Evolutionary conservation across 2,113 vertebrate genomes (phyloP), one percentile per base, ranked within the genome.

Genomic region (Cyphomyrus plagiostoma): DNA sequence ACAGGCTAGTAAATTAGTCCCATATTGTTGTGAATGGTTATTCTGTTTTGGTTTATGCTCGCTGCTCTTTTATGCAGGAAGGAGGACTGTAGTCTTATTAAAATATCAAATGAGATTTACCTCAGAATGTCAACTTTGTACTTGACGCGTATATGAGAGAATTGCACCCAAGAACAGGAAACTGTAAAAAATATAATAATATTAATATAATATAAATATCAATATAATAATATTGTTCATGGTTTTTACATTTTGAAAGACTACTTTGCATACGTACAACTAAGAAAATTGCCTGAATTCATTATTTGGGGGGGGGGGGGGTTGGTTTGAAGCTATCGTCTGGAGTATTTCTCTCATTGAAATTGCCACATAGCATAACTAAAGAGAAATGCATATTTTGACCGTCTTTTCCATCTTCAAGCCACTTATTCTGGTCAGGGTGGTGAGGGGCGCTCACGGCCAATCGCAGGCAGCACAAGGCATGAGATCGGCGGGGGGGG

Each of bases 301-400:
- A 87, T 89, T 87, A 46, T 89, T 85, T 3, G 15, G 21, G 39
- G 77, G 35, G 15, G 10, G 26, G 26, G 86, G 21, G 42, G 30
- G 52, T 89, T 88, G 90, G 11, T 88, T 89, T 90, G 82, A 91
- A 88, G 90, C 74, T 49, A 66, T 89, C 90, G 89, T 88, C 52
- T 91, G 62, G 88, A 88, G 19, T 85, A 86, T 11, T 80, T 89
- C 77, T 88, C 89, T 86, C 90, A 92, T 88, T 86, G 39, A 39
- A 91, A 39, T 30, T 45, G 87, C 6, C 58, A 30, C 42, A 48
- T 66, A 49, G 87, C 11, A 87, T 58, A 86, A 74, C 89, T 91
- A 90, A 91, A 90, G 80, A 89, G 91, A 92, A 89, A 3, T n/a
- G 8, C 39, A 90, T 58, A 66, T 87, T 90, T 91, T 88, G 90